Evolutionary conservation across 2,888 invertebrate genomes (phyloP), one percentile per base, ranked within the genome.

Genomic region (Caenorhabditis virilis): DNA sequence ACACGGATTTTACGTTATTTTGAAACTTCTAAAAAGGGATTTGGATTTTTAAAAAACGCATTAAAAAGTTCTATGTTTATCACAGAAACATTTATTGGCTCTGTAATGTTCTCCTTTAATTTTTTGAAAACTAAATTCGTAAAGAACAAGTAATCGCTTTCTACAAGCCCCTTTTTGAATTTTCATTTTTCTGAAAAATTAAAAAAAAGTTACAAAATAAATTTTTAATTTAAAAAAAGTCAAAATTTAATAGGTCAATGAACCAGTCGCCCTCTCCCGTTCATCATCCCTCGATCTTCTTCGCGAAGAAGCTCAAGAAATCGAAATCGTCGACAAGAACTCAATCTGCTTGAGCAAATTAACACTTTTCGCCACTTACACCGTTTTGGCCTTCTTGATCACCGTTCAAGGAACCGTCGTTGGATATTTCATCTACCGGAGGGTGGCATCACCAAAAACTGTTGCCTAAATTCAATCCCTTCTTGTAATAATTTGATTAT

Each of bases 321-420:
- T 65, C 9, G 59, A 56, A 20, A 36, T 63, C 23, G 47, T 46
- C 33, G 33, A 26, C 27, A 6, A 51, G 26, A 27, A 58, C 23
- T 30, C 54, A n/a, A 35, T 66, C 38, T 82, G 82, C 57, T 62
- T 82, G 56, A 67, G 74, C 42, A 76, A 76, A 53, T 49, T 62
- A 49, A 75, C 77, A 7, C 58, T 82, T 26, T 26, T 74, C 35
- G 67, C 67, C 48, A 76, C 80, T 35, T 77, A 80, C 64, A 78
- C 77, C 38, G 67, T 76, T 23, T 73, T 82, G 33, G 54, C 76
- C 47, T 48, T 69, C 9, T 61, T 82, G 39, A 78, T 77, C 39
- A n/a, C 73, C 48, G 60, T 78, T 25, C 82, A 82, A 52, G 69
- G 74, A 7, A 51, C 67, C 30, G 71, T 80, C 41, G 77, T 82